phyloP scores from a whole-genome alignment of 2,888 invertebrate species.

The Drosophila macrothrix region DNA sequence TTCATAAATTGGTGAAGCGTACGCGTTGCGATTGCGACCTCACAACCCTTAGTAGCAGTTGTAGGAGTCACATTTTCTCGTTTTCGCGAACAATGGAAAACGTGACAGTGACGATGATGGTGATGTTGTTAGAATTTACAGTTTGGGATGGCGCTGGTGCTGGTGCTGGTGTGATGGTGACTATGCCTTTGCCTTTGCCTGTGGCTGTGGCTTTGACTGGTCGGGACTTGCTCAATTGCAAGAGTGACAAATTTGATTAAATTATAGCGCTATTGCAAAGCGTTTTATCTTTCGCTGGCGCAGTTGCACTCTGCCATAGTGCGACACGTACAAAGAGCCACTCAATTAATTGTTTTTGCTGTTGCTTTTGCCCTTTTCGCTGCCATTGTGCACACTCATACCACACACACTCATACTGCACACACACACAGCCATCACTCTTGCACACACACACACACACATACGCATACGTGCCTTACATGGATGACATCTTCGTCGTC shows the following conservation, averaged over 20 bases:
- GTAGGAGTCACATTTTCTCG: slow-evolving; percentile 15
- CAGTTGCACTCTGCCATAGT: slow-evolving; percentile 62
- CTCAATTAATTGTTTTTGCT: slow-evolving; percentile 78
- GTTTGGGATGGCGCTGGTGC: background rate
- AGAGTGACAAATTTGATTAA: slow-evolving; percentile 82
- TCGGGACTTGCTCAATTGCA: slow-evolving; percentile 71
- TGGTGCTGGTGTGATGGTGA: background rate
- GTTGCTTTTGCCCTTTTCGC: slow-evolving; percentile 45
- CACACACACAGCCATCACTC: slow-evolving; percentile 18
- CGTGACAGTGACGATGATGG: slow-evolving; percentile 9
- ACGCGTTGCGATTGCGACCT: slow-evolving; percentile 22
- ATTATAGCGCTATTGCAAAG: slow-evolving; percentile 79
- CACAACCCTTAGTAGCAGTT: slow-evolving; percentile 1
- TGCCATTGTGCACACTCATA: slow-evolving; percentile 44
- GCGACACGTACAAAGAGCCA: slow-evolving; percentile 59
- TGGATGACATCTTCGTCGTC: slow-evolving; percentile 60
- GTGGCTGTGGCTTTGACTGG: slow-evolving; percentile 1
- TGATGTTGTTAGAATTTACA: background rate
- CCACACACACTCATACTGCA: slow-evolving; percentile 28
- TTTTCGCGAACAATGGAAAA: slow-evolving; percentile 12
- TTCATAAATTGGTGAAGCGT: slow-evolving; percentile 65
- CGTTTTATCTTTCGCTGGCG: slow-evolving; percentile 74
- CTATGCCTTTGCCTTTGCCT: background rate
- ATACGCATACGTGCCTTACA: slow-evolving; percentile 47
- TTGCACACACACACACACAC: slow-evolving; percentile 21